Conservation (phyloP, 2,113 vertebrate species). For the Dromiciops gliroides region DNA sequence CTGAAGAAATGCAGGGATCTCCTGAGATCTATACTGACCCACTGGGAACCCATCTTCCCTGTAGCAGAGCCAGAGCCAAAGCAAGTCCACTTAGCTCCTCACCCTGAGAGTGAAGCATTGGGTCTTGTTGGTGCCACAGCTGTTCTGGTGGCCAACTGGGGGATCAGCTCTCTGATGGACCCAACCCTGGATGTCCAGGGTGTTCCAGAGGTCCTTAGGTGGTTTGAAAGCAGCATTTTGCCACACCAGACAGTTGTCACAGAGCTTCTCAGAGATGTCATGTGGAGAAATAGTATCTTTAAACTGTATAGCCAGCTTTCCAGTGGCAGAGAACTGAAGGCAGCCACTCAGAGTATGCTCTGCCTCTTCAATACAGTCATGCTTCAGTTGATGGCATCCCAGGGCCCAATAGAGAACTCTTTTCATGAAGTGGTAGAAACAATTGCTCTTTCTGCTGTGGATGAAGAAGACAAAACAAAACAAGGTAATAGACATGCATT, state of each 20-base stretch:
- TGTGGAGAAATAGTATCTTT: constrained; percentile 82
- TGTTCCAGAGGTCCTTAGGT: constrained; percentile 77
- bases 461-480: constrained; percentile 22
- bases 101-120: rapidly evolving
- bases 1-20: constrained; percentile 82
- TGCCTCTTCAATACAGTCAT: constrained; percentile 85
- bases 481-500: constrained; percentile 68
- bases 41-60: constrained; percentile 85
- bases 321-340: neutral
- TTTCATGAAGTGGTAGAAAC: constrained; percentile 74
- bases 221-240: constrained; percentile 84
- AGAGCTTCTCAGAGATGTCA: constrained; percentile 81
- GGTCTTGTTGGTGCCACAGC: constrained; percentile 50
- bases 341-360: constrained; percentile 56
- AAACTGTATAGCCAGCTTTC: constrained; percentile 85
- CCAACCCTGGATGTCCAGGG: constrained; percentile 60
- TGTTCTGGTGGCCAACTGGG: constrained; percentile 84
- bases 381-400: constrained; percentile 85
- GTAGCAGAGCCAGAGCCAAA: rapidly evolving
- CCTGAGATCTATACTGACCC: constrained; percentile 85
- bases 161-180: constrained; percentile 82
- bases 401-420: constrained; percentile 41
- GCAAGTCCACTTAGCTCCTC: neutral
- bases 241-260: constrained; percentile 43
- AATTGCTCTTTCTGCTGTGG: constrained; percentile 74